Conservation (phyloP, 2,797 vertebrate species). For the Spatula clypeata region DNA sequence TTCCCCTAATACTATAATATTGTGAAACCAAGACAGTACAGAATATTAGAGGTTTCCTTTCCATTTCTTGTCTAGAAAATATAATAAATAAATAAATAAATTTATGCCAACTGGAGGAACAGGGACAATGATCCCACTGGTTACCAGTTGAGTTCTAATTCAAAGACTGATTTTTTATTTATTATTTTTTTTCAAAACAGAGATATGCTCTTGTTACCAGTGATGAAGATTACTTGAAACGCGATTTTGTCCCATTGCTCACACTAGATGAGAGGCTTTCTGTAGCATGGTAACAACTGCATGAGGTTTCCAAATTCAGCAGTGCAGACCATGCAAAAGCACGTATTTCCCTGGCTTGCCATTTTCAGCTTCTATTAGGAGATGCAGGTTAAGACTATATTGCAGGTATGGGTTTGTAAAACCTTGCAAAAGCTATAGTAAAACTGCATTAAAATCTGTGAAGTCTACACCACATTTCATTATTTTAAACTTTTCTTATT, state of each 20-base stretch:
- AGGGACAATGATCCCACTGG: background rate
- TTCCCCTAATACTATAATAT: background rate
- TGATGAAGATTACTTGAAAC: background rate
- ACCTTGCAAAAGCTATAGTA: background rate
- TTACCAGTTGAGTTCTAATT: background rate
- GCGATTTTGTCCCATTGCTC: background rate
- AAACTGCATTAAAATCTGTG: background rate
- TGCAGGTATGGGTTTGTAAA: background rate
- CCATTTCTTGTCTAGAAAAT: constrained; percentile 11
- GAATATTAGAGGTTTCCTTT: constrained; percentile 29
- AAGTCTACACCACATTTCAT: background rate
- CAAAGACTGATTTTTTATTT: background rate
- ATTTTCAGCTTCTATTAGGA: background rate
- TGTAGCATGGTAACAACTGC: background rate
- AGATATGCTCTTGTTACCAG: background rate
- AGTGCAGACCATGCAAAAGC: background rate
- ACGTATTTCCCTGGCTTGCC: background rate
- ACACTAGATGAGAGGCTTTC: background rate
- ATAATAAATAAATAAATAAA: background rate
- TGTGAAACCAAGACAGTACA: constrained; percentile 42
- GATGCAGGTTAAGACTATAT: background rate
- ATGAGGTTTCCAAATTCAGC: background rate
- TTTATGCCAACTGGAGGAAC: background rate
- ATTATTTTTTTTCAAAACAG: background rate
- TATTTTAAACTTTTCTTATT: background rate